phyloP scores from a whole-genome alignment of 2,113 vertebrate genomes.

The Chionomys nivalis region DNA sequence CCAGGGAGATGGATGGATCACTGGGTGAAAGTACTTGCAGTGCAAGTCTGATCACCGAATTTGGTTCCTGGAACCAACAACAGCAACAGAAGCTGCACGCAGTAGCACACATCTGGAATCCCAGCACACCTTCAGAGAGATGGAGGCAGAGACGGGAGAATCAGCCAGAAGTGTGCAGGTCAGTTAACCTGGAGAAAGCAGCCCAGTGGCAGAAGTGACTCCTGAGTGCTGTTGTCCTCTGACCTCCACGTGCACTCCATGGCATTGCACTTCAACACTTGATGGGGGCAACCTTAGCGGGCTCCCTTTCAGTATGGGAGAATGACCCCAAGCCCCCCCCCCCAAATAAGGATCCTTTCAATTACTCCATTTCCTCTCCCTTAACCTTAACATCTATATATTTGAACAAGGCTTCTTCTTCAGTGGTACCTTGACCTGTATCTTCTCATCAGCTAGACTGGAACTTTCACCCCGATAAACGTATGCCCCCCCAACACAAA shows the following conservation, averaged over 20 bases:
- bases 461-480: not conserved
- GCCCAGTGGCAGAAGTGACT: not conserved
- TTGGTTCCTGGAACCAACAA: not conserved
- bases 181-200: not conserved
- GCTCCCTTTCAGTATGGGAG: not conserved
- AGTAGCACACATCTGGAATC: not conserved
- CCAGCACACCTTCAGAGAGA: not conserved
- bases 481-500: not conserved
- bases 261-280: not conserved
- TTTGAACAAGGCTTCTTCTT: not conserved
- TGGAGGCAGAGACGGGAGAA: not conserved
- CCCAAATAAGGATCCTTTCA: not conserved
- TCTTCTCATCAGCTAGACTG: not conserved
- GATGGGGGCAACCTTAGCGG: not conserved
- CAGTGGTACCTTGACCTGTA: not conserved
- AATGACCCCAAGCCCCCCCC: not conserved
- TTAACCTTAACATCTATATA: not conserved
- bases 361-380: not conserved
- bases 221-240: not conserved
- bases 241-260: not conserved
- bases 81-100: not conserved
- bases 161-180: not conserved
- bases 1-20: not conserved
- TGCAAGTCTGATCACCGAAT: not conserved
- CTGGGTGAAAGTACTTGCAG: not conserved